A percentile compares a stretch with the other conserved stretches of the same genome.
Conservation (phyloP, 2,797 vertebrate genomes). For the Betta splendens region DNA sequence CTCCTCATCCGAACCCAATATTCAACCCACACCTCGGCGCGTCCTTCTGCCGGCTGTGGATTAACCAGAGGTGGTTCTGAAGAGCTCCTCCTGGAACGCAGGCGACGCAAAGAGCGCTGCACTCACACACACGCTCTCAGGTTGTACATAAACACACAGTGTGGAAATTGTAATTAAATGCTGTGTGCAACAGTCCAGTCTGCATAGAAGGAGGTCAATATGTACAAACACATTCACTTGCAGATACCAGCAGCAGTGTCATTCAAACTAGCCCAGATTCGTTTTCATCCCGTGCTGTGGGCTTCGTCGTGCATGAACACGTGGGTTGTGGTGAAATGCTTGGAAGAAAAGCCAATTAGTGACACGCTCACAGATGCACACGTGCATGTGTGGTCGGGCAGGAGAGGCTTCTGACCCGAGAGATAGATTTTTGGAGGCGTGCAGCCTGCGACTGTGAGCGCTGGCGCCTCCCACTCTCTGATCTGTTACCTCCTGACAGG, state of each 20-base stretch:
- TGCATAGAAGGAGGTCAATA: background rate
- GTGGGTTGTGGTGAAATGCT: constrained; percentile 11
- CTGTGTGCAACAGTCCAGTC: constrained; percentile 1
- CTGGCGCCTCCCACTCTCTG: constrained; percentile 51
- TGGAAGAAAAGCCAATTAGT: constrained; percentile 29
- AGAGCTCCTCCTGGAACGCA: background rate
- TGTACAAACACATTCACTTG: too few relatives aligned
- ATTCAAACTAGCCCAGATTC: too few relatives aligned
- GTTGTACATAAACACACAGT: too few relatives aligned
- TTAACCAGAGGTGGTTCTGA: background rate
- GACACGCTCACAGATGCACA: constrained; percentile 6
- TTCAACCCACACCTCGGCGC: constrained; percentile 4
- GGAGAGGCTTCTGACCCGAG: constrained; percentile 39
- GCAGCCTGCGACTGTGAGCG: constrained; percentile 15
- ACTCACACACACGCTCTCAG: background rate
- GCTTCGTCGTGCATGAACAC: background rate
- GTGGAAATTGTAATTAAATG: background rate
- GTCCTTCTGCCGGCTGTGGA: background rate
- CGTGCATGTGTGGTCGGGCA: background rate
- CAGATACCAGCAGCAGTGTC: too few relatives aligned
- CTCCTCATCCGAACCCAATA: background rate
- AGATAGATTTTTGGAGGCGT: constrained; percentile 34
- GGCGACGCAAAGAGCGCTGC: background rate
- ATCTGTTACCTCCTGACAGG: constrained; percentile 27
- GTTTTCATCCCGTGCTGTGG: too few relatives aligned